These are phyloP conservation scores for Leiothrix lutea DNA, from an alignment of 2,113 vertebrate species.

Conservation along the genomic window DNA sequence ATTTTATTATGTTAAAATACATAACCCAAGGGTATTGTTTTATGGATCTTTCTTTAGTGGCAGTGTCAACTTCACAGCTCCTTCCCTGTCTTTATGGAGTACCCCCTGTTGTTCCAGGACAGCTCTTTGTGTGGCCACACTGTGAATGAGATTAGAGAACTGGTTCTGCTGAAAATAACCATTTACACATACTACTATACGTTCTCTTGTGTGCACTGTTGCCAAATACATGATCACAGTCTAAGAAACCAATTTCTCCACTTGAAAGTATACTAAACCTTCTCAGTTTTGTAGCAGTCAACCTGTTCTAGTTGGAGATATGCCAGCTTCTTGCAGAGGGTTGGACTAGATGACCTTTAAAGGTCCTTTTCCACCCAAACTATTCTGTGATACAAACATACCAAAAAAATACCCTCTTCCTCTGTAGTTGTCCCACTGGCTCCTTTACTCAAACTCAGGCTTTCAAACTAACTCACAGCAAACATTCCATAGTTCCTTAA, in stretches of 20 bases:
- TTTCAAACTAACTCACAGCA: not conserved
- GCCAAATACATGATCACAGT: not conserved
- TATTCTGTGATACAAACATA: not conserved
- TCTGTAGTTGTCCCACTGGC: not conserved
- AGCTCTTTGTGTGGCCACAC: not conserved
- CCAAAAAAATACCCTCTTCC: fast-evolving
- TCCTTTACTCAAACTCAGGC: not conserved
- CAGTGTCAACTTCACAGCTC: not conserved
- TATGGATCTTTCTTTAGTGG: not conserved
- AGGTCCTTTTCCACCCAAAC: not conserved
- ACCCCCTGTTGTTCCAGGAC: not conserved
- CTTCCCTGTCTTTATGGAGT: not conserved
- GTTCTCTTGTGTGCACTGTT: not conserved
- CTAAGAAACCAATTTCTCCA: not conserved
- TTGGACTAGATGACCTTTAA: not conserved
- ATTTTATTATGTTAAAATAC: not conserved
- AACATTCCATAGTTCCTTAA: not conserved
- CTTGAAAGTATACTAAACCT: not conserved
- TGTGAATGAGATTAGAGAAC: not conserved
- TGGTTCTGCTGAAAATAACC: not conserved
- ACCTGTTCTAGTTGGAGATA: not conserved
- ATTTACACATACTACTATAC: not conserved
- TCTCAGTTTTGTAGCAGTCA: not conserved
- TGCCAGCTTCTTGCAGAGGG: not conserved
- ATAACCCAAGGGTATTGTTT: not conserved